Conservation (phyloP, 2,113 vertebrate genomes). For the Pardalotus punctatus region DNA sequence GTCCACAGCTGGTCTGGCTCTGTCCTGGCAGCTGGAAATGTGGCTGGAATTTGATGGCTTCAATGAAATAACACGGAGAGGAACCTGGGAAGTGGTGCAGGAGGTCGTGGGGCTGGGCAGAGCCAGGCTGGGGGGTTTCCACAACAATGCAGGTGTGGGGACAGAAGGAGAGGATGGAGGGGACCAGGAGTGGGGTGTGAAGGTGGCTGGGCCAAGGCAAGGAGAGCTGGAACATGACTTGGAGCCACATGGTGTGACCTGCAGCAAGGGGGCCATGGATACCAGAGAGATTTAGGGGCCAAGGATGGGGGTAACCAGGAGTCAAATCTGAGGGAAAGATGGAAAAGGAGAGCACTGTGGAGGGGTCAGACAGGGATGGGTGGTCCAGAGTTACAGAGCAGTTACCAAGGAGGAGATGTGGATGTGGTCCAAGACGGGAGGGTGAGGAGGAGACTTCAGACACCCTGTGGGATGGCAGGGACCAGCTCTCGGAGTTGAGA, state of each 20-base stretch:
- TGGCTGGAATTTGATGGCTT: background rate
- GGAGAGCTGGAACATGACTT: background rate
- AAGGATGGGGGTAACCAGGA: background rate
- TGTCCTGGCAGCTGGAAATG: background rate
- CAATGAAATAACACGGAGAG: background rate
- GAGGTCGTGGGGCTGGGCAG: background rate
- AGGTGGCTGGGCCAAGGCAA: background rate
- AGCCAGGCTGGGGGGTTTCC: background rate
- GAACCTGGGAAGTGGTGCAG: background rate
- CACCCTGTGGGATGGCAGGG: background rate
- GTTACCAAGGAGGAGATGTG: background rate
- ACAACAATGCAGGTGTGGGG: accelerated
- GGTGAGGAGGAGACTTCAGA: background rate
- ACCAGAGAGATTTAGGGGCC: background rate
- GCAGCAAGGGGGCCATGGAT: accelerated
- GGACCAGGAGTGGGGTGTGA: background rate
- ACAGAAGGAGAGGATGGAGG: background rate
- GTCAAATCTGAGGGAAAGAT: background rate
- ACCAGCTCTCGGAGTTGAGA: background rate
- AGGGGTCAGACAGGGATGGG: background rate
- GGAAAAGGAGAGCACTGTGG: background rate
- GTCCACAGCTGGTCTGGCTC: background rate
- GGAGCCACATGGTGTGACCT: background rate
- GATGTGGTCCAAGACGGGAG: background rate
- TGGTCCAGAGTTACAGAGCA: background rate